Evolutionary conservation across 2,113 vertebrate species (phyloP).

Genomic region (Panthera uncia): DNA sequence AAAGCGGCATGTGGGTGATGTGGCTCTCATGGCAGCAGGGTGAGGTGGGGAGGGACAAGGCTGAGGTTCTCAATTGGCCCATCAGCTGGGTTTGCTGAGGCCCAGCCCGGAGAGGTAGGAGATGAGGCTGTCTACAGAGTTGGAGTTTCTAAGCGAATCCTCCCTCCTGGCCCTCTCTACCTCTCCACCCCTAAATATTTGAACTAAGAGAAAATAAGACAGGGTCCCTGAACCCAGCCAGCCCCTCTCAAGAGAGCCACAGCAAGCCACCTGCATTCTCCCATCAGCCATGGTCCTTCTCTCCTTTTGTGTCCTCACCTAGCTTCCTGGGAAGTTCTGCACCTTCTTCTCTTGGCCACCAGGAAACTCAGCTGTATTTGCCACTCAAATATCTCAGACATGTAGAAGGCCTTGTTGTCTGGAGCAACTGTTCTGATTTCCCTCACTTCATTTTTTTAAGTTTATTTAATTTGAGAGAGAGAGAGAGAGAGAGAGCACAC

Average conservation of each 20-base stretch:
- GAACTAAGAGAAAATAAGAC: not conserved
- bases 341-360: slow-evolving; percentile 17
- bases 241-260: not conserved
- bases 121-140: not conserved
- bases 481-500: no score
- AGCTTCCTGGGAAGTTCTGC: not conserved
- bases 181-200: not conserved
- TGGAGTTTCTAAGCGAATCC: slow-evolving; percentile 8
- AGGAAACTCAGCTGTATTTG: not conserved
- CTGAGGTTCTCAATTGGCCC: not conserved
- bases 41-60: not conserved
- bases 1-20: not conserved
- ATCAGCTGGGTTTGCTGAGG: not conserved
- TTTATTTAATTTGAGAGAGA: no score
- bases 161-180: not conserved
- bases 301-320: not conserved
- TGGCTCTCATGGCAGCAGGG: not conserved
- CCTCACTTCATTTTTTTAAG: not conserved
- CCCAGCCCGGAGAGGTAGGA: not conserved
- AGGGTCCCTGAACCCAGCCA: not conserved
- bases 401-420: not conserved
- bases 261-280: not conserved
- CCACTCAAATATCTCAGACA: not conserved
- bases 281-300: not conserved
- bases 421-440: not conserved